Evolutionary conservation across 2,888 invertebrate genomes (phyloP).

Genomic region (Dynastes maya): DNA sequence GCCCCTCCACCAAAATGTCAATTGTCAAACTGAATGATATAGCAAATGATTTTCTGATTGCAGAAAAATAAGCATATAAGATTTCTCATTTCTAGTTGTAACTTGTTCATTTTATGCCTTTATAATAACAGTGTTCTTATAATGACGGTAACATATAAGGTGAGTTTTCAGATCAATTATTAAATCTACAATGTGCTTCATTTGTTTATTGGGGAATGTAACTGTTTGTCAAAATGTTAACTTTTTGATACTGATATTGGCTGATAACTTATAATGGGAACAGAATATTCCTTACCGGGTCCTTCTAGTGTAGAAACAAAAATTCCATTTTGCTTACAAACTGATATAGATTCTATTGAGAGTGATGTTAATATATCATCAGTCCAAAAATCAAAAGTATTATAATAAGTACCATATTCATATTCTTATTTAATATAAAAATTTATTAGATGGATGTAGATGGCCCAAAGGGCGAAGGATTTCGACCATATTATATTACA

Average conservation of each 20-base stretch:
- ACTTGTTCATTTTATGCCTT: no score
- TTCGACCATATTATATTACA: constrained; percentile 96
- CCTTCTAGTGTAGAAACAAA: constrained; percentile 40
- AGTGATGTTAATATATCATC: constrained; percentile 28
- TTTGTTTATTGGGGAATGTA: neutral
- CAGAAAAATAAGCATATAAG: no score
- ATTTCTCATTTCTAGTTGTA: no score
- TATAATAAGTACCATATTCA: no score
- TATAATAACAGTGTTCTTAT: no score
- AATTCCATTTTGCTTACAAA: constrained; percentile 41
- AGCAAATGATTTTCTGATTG: no score
- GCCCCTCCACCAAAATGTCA: no score
- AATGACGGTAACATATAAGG: constrained; percentile 26
- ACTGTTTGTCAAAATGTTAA: constrained; percentile 21
- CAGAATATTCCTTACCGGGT: constrained; percentile 45
- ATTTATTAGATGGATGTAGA: constrained; percentile 81
- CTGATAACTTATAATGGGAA: constrained; percentile 21
- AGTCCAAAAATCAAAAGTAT: constrained; percentile 30
- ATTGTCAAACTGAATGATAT: no score
- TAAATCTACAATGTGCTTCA: neutral
- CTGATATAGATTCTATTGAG: constrained; percentile 38
- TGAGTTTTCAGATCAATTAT: neutral
- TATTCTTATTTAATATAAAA: no score
- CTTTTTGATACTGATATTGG: constrained; percentile 55
- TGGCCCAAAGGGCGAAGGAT: constrained; percentile 85